Evolutionary conservation across 2,888 invertebrate genomes (phyloP), one percentile per base, ranked within the genome.

Genomic region (Leucophora obtusa): DNA sequence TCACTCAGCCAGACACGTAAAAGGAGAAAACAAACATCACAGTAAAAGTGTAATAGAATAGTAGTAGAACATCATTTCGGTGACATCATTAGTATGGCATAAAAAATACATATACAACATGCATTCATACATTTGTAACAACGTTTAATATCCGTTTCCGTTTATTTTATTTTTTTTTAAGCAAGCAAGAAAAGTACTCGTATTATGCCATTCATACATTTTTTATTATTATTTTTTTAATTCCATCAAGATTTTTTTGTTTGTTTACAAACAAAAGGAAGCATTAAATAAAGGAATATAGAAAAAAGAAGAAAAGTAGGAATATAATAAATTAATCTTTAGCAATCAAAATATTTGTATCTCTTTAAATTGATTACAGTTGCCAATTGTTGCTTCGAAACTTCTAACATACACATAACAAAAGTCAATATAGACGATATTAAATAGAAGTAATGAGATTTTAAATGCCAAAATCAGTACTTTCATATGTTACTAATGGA

Each of bases 101-200:
- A n/a, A 66, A 59, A 66, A 53, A 50, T 21, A 47, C 66, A 59
- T 54, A 59, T 47, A 53, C 60, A 59, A 38, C 11, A 38, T 38
- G 2, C 35, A 35, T 35, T 8, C 8, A 38, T 38, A 38, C 11
- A 38, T 38, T 11, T 1, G 10, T 38, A 38, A 38, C 62, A 75
- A 76, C 65, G 68, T 81, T 81, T 73, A 77, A 81, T 77, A 81
- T 77, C 81, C 69, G 63, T 81, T 81, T 81, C 69, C 77, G 69
- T 62, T 73, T 69, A 50, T 33, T 50, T 24, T 24, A 5, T 24
- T 24, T 28, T 28, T 28, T 28, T 28, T 28, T 28, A 28, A 28
- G 51, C 53, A 65, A 70, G 58, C 70, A 51, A 58, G 35, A 63
- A 24, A 65, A 59, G 47, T 65, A 77, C n/a, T n/a, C n/a, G n/a